phyloP scores from a whole-genome alignment of 2,888 invertebrate species.

The Melanotus villosus region DNA sequence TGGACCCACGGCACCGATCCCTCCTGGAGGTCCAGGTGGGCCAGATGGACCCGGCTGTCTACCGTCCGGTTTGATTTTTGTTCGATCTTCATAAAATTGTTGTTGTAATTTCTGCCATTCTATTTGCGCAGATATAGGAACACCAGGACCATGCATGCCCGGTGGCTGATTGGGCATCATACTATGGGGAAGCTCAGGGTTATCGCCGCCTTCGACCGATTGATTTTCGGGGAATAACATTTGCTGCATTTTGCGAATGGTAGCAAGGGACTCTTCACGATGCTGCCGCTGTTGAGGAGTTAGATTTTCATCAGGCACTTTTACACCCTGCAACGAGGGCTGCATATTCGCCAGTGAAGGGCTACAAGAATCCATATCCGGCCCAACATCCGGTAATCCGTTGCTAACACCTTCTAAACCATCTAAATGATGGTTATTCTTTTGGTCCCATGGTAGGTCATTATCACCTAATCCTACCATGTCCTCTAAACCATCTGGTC shows the following conservation, averaged over 20 bases:
- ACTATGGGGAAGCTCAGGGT: conserved; percentile 43
- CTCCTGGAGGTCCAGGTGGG: conserved; percentile 54
- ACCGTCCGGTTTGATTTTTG: conserved; percentile 63
- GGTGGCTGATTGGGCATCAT: conserved; percentile 39
- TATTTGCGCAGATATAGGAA: conserved; percentile 75
- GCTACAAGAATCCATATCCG: conserved; percentile 69
- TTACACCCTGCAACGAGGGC: conserved; percentile 80
- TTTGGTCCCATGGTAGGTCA: conserved; percentile 71
- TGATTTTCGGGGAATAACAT: conserved; percentile 89
- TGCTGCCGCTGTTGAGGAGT: conserved; percentile 96
- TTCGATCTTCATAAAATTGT: conserved; percentile 85
- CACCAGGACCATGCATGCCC: conserved; percentile 34
- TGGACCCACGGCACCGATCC: conserved; percentile 49
- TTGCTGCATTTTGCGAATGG: conserved; percentile 92
- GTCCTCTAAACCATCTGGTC: conserved; percentile 67
- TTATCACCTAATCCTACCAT: conserved; percentile 65
- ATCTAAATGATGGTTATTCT: conserved; percentile 66
- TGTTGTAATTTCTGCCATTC: conserved; percentile 95
- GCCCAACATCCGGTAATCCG: conserved; percentile 65
- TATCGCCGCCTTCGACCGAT: conserved; percentile 59
- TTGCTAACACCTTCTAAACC: conserved; percentile 66
- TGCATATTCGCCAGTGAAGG: conserved; percentile 71
- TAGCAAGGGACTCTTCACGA: conserved; percentile 93
- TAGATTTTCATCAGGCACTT: conserved; percentile 95
- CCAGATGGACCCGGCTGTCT: conserved; percentile 49